Base-by-base conservation (phyloP, 2,797 vertebrate genomes). In the Ceyx erithaca region DNA sequence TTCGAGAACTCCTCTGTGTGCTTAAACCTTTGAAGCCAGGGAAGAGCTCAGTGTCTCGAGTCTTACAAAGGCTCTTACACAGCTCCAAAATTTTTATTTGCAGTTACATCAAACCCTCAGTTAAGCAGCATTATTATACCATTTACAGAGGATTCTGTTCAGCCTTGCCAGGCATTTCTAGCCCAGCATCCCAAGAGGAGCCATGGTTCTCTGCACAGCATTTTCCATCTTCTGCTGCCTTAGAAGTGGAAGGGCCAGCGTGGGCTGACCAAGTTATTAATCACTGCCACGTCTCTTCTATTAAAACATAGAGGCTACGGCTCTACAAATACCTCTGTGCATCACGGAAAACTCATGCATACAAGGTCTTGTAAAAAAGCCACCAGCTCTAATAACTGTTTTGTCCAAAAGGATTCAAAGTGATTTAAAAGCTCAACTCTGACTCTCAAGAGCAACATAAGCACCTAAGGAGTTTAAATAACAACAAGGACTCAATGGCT, bases 401-500 rank as follows among this genome's bases (percentile, higher is more conserved):
- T 80, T 62, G 79, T 78, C 86, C 95, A 66, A 91, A 91, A 94
- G 75, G 67, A 88, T 82, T 80, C 86, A 15, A 75, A 92, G 78
- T 78, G 91, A 95, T 96, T 94, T 92, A 95, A 93, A 71, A 89
- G 76, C 90, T 88, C 75, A 37, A 40, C 82, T 68, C 80, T 75
- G 89, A 78, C 93, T 95, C 91, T 92, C 78, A 37, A 94, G 79
- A 87, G 69, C 78, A 85, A 81, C 78, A 86, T 33, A 71, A 91
- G 76, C 72, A 87, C 86, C 88, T 92, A 80, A 73, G 57, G 58
- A 87, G 80, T 88, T 95, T 94, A 95, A 92, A 88, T 90, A 91
- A 90, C 48, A 82, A 79, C 7, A 1, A 81, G 22, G 28, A 51
- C 62, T 93, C 83, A 2, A 1, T 43, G 62, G 85, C 68, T 91